Evolutionary conservation across 1,140 invertebrate genomes (phyloP).

Genomic region (Ceratitis capitata): DNA sequence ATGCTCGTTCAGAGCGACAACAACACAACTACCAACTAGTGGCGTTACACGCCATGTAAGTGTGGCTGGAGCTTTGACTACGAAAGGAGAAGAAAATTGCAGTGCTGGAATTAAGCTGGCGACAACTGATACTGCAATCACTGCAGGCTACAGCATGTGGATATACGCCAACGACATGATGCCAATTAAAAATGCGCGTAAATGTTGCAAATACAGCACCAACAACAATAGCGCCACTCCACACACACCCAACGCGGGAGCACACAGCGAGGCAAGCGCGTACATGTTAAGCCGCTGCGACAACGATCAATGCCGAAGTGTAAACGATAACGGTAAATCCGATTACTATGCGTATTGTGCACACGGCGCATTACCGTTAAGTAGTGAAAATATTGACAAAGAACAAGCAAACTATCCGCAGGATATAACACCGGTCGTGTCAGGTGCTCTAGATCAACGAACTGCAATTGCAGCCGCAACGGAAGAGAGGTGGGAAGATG

Average conservation of each 20-base stretch:
- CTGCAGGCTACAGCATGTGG: background rate
- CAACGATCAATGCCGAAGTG: background rate
- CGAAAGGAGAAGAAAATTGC: background rate
- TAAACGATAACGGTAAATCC: background rate
- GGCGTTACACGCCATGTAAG: background rate
- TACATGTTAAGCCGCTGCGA: background rate
- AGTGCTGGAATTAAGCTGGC: background rate
- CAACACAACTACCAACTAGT: background rate
- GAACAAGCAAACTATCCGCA: background rate
- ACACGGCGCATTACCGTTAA: background rate
- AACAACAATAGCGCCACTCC: background rate
- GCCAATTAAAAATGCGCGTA: background rate
- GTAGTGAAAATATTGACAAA: slow-evolving; percentile 2
- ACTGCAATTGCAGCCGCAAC: background rate
- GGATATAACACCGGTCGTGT: no score
- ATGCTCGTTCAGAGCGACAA: background rate
- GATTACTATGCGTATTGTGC: background rate
- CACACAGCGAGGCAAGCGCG: background rate
- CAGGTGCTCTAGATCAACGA: background rate
- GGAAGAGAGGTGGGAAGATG: background rate
- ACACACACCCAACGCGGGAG: background rate
- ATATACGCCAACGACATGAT: background rate
- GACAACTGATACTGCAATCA: background rate
- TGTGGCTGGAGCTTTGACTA: background rate
- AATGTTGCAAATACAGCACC: background rate